Base-by-base conservation (phyloP, 2,113 vertebrate genomes). In the Rhinoderma darwinii region DNA sequence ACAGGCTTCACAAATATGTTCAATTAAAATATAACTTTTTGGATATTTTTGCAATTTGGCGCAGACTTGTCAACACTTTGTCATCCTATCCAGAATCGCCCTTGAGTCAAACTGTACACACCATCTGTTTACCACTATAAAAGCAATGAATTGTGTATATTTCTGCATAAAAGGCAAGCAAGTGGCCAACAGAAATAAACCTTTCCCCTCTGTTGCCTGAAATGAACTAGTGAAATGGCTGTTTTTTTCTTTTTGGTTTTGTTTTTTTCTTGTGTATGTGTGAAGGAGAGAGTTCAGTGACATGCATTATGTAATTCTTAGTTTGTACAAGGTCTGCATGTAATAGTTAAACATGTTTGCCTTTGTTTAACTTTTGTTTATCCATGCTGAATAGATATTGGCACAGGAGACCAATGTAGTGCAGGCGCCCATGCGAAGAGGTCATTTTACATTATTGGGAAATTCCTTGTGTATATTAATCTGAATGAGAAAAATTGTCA, bases 341-440 rank as follows among this genome's bases (percentile, higher is more conserved):
- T 85, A 85, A 77, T 85, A 66, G 54, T 50, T 85, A 85, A 66
- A 68, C 84, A 68, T 78, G 59, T 86, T 86, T 86, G 84, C 84
- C 37, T 79, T 78, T 84, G 47, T 86, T 86, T 78, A 77, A 85
- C 84, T 63, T 84, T 75, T 66, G 43, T 78, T 86, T 44, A 68
- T 66, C 41, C 74, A 50, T 50, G 44, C 27, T 86, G 75, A 66
- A 86, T 68, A 86, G 54, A 68, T 50, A 66, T 79, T 78, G 27
- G 39, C 59, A 86, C 35, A 37, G 4, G 74, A 86, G 43, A 86
- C 74, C 74, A 78, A 86, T 86, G 84, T n/a, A 30, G 59, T 37
- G 75, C 44, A 68, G 22, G 27, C 39, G 54, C 0, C 39, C 43
- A 43, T 12, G 44, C n/a, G 18, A 73, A 59, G 50, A 75, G 70